Base-by-base conservation (phyloP, 1,140 invertebrate genomes). In the Anoplophora glabripennis region DNA sequence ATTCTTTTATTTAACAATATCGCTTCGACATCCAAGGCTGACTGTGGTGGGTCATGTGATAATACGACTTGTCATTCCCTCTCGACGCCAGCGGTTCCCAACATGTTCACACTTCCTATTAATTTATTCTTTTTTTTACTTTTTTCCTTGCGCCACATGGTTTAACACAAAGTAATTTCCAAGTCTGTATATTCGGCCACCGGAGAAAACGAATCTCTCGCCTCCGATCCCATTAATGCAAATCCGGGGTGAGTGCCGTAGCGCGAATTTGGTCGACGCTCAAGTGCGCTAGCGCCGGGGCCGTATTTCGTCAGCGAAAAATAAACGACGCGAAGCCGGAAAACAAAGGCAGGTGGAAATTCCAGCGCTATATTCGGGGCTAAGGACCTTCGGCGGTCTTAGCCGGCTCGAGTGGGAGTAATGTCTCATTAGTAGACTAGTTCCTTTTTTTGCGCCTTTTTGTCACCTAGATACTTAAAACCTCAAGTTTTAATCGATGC, bases 391-490 rank as follows among this genome's bases (percentile, higher is more conserved):
- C 40, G 35, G 35, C 40, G 40, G 49, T 52, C 49, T 52, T 52
- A 52, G 35, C 49, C 49, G 57, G 45, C 47, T 65, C 57, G 53
- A 69, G 67, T 67, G 67, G 67, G 67, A 64, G 67, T 69, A 66
- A 69, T 69, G 67, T 66, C 67, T 69, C 64, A 69, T 69, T 69
- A 69, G 67, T 60, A 53, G 63, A 63, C 61, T 55, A 56, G 55
- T 62, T 65, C 52, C 55, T 59, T 62, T 64, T n/a, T 65, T 53
- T 42, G 45, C 46, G 51, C 46, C 52, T 67, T 65, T 64, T 64
- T 66, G 57, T 57, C 57, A 64, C 54, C 58, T 64, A 60, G 53
- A 57, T 64, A 57, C 57, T 63, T 55, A 55, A 28, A 47, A 53
- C 56, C 59, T 67, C 56, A 55, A 67, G 65, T 62, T 65, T 63